Percentiles rank a stretch among this genome's conserved stretches.
phyloP scores from a whole-genome alignment of 2,888 invertebrate genomes.

The Nebria brevicollis region DNA sequence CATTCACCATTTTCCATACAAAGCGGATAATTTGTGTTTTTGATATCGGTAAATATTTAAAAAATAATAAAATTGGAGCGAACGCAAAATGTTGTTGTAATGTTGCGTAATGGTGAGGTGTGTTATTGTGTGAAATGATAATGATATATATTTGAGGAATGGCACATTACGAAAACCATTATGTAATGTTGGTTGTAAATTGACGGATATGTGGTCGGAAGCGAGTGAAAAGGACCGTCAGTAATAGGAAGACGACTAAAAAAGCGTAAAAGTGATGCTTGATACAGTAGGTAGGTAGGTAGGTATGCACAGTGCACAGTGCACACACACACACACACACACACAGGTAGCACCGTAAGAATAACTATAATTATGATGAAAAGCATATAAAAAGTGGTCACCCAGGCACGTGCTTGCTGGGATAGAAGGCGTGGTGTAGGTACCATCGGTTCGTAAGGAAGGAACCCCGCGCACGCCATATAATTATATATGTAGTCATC shows the following conservation, averaged over 20 bases:
- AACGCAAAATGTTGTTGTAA: too few species aligned
- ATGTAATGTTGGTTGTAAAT: neutral
- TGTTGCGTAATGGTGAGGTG: too few species aligned
- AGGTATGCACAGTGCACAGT: neutral
- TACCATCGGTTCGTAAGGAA: slow-evolving; percentile 8
- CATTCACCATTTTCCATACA: too few species aligned
- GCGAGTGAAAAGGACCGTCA: neutral
- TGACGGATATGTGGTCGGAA: neutral
- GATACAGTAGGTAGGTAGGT: neutral
- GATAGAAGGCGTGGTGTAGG: slow-evolving; percentile 18
- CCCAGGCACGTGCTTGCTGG: slow-evolving; percentile 35
- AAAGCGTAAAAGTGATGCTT: neutral
- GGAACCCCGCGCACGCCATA: slow-evolving; percentile 29
- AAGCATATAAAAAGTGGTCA: slow-evolving; percentile 60
- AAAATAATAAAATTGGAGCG: too few species aligned
- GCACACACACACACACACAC: slow-evolving; percentile 12
- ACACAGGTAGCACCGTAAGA: slow-evolving; percentile 49
- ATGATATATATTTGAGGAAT: neutral
- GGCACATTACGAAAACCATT: too few species aligned
- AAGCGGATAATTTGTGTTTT: too few species aligned
- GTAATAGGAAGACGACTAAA: neutral
- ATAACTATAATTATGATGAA: slow-evolving; percentile 64
- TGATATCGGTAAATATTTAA: too few species aligned
- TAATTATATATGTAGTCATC: slow-evolving; percentile 46
- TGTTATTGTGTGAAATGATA: neutral